phyloP scores from a whole-genome alignment of 1,140 invertebrate species.

The Drosophila setifemur region DNA sequence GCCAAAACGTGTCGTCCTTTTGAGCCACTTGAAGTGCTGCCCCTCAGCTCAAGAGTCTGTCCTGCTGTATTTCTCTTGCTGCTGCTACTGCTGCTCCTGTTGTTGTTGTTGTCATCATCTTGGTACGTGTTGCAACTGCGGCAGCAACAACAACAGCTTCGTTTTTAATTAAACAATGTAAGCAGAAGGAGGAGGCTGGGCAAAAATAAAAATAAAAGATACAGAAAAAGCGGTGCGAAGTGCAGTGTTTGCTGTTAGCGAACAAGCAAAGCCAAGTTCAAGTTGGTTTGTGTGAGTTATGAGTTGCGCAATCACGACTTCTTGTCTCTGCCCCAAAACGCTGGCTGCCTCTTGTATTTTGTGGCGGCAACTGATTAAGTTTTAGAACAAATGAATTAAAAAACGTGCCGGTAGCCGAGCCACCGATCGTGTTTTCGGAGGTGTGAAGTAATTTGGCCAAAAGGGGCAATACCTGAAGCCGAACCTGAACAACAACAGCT shows the following conservation, averaged over 20 bases:
- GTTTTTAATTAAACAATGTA: constrained; percentile 81
- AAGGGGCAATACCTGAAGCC: too few species aligned
- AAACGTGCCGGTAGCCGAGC: constrained; percentile 61
- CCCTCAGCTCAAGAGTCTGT: constrained; percentile 43
- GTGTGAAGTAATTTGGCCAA: constrained; percentile 64
- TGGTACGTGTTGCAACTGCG: constrained; percentile 64
- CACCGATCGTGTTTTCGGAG: constrained; percentile 33
- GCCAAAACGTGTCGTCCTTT: constrained; percentile 79
- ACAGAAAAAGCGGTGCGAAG: constrained; percentile 33
- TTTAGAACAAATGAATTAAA: constrained; percentile 80
- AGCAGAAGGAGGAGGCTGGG: constrained; percentile 22
- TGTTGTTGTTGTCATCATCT: constrained; percentile 62
- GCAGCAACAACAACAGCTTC: constrained; percentile 27
- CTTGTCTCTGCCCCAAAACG: constrained; percentile 57
- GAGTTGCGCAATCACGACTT: constrained; percentile 81
- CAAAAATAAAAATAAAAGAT: constrained; percentile 1
- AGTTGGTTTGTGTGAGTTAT: constrained; percentile 66
- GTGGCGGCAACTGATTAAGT: constrained; percentile 65
- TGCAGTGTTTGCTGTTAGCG: constrained; percentile 16
- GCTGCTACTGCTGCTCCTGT: constrained; percentile 1
- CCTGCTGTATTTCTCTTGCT: constrained; percentile 14
- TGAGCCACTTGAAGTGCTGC: constrained; percentile 66
- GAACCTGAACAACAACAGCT: constrained; percentile 46
- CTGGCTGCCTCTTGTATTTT: constrained; percentile 41
- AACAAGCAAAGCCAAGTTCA: constrained; percentile 51